These are phyloP conservation scores for Lerema accius DNA, from an alignment of 1,140 invertebrate genomes.

Conservation along the genomic window DNA sequence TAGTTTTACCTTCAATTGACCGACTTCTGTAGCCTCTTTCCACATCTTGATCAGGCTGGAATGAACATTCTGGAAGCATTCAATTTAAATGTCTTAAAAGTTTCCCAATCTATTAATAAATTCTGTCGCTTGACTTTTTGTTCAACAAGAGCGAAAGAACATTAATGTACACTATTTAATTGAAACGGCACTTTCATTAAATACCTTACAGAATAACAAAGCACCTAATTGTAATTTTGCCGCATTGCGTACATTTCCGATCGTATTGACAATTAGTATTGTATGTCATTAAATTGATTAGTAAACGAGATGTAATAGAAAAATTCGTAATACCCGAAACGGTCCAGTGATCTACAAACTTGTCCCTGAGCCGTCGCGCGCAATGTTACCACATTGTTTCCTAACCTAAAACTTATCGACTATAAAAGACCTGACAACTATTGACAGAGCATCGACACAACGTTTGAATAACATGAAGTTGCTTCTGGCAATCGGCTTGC, in stretches of 20 bases:
- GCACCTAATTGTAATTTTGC: not conserved
- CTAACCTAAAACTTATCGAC: conserved; percentile 56
- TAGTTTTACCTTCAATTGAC: no score
- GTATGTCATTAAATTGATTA: conserved; percentile 30
- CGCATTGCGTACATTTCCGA: conserved; percentile 1
- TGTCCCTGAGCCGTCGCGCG: conserved; percentile 71
- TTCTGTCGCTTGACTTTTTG: not conserved
- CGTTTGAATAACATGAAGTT: conserved; percentile 65
- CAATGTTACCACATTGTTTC: conserved; percentile 67
- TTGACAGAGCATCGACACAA: conserved; percentile 48
- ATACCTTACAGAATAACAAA: not conserved
- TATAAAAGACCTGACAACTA: conserved; percentile 62
- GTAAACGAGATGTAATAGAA: conserved; percentile 48
- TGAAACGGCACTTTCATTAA: not conserved
- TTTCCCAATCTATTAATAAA: not conserved
- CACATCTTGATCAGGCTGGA: no score
- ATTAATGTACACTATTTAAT: not conserved
- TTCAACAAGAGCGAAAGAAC: not conserved
- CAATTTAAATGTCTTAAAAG: no score
- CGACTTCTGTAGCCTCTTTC: no score
- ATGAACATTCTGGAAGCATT: no score
- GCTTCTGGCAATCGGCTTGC: conserved; percentile 57
- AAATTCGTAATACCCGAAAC: conserved; percentile 54
- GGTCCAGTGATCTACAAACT: conserved; percentile 56
- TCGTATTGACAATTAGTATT: conserved; percentile 9